Evolutionary conservation across 23 tunicate genomes (phyloP), one percentile per base, ranked within the genome.

Genomic region (Diplosoma virens): DNA sequence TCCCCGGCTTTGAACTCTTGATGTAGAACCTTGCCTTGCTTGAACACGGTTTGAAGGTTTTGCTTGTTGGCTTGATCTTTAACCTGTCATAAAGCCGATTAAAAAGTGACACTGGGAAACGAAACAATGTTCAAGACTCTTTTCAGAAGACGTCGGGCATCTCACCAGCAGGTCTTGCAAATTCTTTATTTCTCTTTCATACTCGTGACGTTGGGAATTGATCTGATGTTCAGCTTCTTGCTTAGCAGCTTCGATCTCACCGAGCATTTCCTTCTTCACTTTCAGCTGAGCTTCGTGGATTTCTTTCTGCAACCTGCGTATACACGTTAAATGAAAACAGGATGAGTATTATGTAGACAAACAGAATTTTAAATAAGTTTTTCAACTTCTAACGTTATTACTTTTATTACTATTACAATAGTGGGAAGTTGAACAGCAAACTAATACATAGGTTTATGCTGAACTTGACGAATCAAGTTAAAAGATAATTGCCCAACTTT

Each of bases 191-290:
- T 55, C 75, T 23, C 73, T 23, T 50, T 89, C 87, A 37, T 82
- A 89, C 33, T 82, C 71, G 30, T 68, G 70, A 55, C 59, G 61
- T 37, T 89, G 96, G 11, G 67, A 3, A 20, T 66, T 52, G 17
- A 89, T 72, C 52, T 89, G 83, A 23, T 37, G 58, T 36, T 89
- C 77, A n/a, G 96, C 96, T 50, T 89, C 96, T 18, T 47, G 77
- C 73, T 89, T 89, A 1, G 96, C 96, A n/a, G 82, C 77, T 77
- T 89, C 87, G 37, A 89, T 89, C 46, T 89, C 96, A 7, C 81
- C 66, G 35, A 89, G 23, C 96, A 89, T 82, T 37, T 82, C 84
- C 33, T 77, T 77, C 32, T 82, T 82, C 3, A 75, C 87, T 21
- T 78, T 68, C 3, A 89, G 50, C 23, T 86, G 96, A 32, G 96